Percentiles rank a stretch among this genome's conserved stretches.
These are phyloP conservation scores for Eulemur coronatus DNA, from an alignment of 2,797 vertebrate species.

Conservation along the genomic window DNA sequence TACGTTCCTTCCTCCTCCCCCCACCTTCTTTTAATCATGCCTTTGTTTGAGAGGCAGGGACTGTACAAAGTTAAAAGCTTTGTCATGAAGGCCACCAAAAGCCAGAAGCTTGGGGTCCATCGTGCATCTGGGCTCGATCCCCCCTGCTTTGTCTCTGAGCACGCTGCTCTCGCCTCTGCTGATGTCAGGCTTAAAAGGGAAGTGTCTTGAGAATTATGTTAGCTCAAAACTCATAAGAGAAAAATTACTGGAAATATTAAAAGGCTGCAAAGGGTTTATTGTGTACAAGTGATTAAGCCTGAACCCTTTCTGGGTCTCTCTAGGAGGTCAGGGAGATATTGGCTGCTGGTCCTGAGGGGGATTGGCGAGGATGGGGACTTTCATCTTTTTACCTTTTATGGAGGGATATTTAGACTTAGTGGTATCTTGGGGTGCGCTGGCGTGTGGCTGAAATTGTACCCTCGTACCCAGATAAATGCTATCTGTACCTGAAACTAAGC, in stretches of 20 bases:
- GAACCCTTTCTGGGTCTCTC: conserved; percentile 58
- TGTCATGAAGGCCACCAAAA: conserved; percentile 13
- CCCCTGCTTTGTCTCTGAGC: neutral
- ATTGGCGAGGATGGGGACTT: neutral
- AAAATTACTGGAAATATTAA: conserved; percentile 76
- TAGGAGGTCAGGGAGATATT: conserved; percentile 72
- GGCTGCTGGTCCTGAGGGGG: conserved; percentile 67
- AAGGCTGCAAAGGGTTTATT: conserved; percentile 61
- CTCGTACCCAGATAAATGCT: neutral
- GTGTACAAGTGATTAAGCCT: conserved; percentile 46
- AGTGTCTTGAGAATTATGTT: neutral
- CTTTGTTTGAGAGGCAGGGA: conserved; percentile 77
- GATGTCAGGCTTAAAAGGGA: neutral
- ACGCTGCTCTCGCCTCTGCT: neutral
- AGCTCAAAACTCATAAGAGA: conserved; percentile 75
- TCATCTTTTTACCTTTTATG: conserved; percentile 52
- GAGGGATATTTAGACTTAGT: neutral
- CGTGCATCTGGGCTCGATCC: neutral
- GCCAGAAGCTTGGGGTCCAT: neutral
- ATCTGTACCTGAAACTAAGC: conserved; percentile 26
- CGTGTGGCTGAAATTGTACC: neutral
- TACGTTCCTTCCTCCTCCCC: neutral
- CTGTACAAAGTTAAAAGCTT: conserved; percentile 61
- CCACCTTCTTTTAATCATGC: conserved; percentile 63
- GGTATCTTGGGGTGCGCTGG: neutral